These are phyloP conservation scores for Cataglyphis altisquamis DNA, from an alignment of 2,888 invertebrate genomes.

Conservation along the genomic window DNA sequence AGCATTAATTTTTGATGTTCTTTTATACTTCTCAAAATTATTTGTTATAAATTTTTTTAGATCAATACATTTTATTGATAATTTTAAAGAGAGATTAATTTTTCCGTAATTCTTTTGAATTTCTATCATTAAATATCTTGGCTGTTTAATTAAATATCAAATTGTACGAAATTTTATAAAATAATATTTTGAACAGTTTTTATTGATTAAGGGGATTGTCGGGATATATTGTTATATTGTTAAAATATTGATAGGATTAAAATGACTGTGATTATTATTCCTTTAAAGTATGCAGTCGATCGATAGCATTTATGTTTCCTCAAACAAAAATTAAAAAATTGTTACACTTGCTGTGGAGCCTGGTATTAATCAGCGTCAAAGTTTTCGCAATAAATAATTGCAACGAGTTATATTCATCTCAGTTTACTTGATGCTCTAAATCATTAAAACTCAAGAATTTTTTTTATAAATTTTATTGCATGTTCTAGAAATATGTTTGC, in stretches of 20 bases:
- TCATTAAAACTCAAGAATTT: conserved; percentile 26
- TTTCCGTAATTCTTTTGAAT: not conserved
- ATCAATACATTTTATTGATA: not conserved
- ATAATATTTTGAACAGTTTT: too few species aligned
- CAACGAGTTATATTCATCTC: conserved; percentile 45
- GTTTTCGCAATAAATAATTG: conserved; percentile 51
- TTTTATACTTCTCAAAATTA: not conserved
- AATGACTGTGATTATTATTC: too few species aligned
- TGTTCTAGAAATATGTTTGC: not conserved
- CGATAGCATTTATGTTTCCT: conserved; percentile 8
- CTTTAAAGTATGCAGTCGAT: conserved; percentile 22
- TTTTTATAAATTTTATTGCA: conserved; percentile 18
- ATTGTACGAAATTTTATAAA: not conserved
- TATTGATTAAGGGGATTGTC: too few species aligned
- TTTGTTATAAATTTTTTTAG: not conserved
- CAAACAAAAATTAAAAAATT: conserved; percentile 44
- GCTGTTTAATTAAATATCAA: not conserved
- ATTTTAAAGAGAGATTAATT: not conserved
- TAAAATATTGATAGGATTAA: too few species aligned
- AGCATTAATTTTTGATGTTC: not conserved
- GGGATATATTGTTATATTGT: too few species aligned
- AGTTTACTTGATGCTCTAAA: conserved; percentile 18
- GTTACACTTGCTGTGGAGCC: conserved; percentile 32
- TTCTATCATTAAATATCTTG: not conserved
- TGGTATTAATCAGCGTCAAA: conserved; percentile 51